phyloP scores from a whole-genome alignment of 2,113 vertebrate genomes.

The Nothoprocta perdicaria region DNA sequence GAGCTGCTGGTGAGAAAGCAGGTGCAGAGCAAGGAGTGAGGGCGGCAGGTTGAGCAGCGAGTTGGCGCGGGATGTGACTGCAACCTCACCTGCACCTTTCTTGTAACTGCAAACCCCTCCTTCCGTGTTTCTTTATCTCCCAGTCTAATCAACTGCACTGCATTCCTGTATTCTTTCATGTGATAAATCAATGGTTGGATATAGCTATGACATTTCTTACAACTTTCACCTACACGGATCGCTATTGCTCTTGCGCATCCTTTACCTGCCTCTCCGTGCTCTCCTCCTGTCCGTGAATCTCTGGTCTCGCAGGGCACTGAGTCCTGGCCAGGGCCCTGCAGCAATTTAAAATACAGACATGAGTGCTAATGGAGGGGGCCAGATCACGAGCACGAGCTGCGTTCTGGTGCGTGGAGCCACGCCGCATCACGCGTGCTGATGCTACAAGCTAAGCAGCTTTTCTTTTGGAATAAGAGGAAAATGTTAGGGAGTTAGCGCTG shows the following conservation, averaged over 20 bases:
- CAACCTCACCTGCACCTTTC: not conserved
- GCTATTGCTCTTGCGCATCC: not conserved
- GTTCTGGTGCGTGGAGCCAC: too few species aligned
- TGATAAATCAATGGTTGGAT: not conserved
- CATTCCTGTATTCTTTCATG: not conserved
- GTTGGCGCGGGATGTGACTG: not conserved
- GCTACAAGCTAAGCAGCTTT: too few species aligned
- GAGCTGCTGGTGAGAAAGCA: not conserved
- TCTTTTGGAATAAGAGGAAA: too few species aligned
- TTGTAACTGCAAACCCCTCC: not conserved
- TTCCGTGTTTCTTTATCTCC: not conserved
- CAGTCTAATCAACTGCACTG: not conserved
- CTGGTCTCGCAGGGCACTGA: fast-evolving
- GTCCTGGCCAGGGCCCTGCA: fast-evolving
- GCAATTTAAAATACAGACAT: not conserved
- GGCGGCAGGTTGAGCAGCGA: not conserved
- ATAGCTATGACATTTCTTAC: not conserved
- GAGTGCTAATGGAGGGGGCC: too few species aligned
- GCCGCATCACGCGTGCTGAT: too few species aligned
- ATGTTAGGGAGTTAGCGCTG: too few species aligned
- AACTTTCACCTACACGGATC: not conserved
- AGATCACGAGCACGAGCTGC: too few species aligned
- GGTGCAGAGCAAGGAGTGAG: not conserved
- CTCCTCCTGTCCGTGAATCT: not conserved
- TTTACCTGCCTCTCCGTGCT: not conserved